Base-by-base conservation (phyloP, 2,888 invertebrate genomes). In the Branchinecta sandiegonensis region DNA sequence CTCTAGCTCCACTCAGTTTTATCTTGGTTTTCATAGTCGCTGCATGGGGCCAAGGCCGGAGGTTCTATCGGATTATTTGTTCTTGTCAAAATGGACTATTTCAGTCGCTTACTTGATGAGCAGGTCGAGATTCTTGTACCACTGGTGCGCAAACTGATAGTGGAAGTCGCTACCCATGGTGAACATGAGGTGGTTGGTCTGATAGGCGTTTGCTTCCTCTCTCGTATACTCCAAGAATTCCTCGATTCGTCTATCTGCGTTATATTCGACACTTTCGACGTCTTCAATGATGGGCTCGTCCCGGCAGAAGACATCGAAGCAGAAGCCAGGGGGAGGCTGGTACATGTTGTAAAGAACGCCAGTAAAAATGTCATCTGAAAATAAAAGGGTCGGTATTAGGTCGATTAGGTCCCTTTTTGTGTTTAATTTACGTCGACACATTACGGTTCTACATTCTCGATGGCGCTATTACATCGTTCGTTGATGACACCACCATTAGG, bases 131-230 rank as follows among this genome's bases (percentile, higher is more conserved):
- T 94, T 94, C 72, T 82, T 84, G 79, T 83, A 95, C 87, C 90
- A 91, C 23, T 76, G 74, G 65, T 78, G 75, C 2, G 83, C 83
- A 73, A 80, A 78, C 72, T 89, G 87, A 76, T 90, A 94, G 74
- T 88, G 85, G 77, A 95, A 95, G 78, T 95, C 94, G 73, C 89
- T 88, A 0, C 94, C 94, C 93, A 94, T 94, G 0, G 94, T 89
- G 67, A 94, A 80, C 73, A 93, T 82, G n/a, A 93, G 80, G 76
- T 94, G 87, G 71, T 85, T 84, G 0, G 89, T 86, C 46, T 73
- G 71, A 70, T 78, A 79, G 48, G 74, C 72, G 12, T 73, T 70
- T 0, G 80, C 77, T 80, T 80, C 73, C 47, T 48, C 50, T 63
- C 73, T 72, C 47, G 67, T 66, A 23, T 66, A 65, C 11, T 65